Conservation (phyloP, 2,888 invertebrate genomes). For the Trisateles emortualis region DNA sequence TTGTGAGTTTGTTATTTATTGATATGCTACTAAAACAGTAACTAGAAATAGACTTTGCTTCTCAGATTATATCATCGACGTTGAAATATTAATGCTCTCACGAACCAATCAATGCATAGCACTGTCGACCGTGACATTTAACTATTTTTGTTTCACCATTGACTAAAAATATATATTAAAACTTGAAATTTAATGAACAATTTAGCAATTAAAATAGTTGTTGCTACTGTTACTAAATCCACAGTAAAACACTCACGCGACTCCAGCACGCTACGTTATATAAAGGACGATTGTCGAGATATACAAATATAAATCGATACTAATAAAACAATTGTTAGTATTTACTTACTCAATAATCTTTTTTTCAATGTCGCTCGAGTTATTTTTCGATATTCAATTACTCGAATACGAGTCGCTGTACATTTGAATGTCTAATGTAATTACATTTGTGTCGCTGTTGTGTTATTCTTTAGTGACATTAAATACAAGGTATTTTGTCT, state of each 20-base stretch:
- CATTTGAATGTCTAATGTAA: conserved; percentile 23
- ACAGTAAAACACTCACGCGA: conserved; percentile 44
- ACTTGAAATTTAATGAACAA: conserved; percentile 37
- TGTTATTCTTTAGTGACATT: background rate
- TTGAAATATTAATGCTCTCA: background rate
- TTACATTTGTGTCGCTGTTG: conserved; percentile 14
- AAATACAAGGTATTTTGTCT: conserved; percentile 1
- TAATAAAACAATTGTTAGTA: conserved; percentile 1
- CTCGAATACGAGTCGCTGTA: conserved; percentile 14
- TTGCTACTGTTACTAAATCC: conserved; percentile 41
- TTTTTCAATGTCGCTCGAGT: conserved; percentile 17
- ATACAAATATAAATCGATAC: conserved; percentile 34
- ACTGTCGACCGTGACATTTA: conserved; percentile 19
- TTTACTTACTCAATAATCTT: conserved; percentile 26
- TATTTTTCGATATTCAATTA: conserved; percentile 31
- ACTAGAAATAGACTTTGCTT: background rate
- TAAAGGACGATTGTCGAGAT: conserved; percentile 44
- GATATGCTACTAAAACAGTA: background rate
- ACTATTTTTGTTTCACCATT: conserved; percentile 8
- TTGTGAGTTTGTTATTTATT: background rate
- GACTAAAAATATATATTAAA: conserved; percentile 25
- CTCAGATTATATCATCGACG: background rate
- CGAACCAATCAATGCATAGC: background rate
- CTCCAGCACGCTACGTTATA: conserved; percentile 46
- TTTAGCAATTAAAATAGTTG: conserved; percentile 48